Percentiles rank a stretch among this genome's conserved stretches.
phyloP scores from a whole-genome alignment of 2,888 invertebrate species.

The Drosophila peninsularis region DNA sequence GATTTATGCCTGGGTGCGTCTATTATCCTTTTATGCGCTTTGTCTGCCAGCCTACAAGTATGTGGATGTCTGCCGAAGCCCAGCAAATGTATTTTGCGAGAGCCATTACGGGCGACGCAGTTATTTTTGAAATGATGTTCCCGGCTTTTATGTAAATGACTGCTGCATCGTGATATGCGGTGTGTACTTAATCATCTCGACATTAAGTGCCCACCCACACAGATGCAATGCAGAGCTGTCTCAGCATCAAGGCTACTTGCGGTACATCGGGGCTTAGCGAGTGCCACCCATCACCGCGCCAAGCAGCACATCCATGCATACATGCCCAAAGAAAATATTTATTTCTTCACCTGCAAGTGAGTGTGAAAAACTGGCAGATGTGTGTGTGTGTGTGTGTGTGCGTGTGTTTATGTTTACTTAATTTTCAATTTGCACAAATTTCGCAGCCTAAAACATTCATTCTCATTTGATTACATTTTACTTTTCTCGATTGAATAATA shows the following conservation, averaged over 20 bases:
- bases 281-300: not conserved
- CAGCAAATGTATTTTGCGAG: slow-evolving; percentile 33
- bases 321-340: slow-evolving; percentile 4
- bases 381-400: not conserved
- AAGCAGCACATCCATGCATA: not conserved
- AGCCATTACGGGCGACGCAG: slow-evolving; percentile 36
- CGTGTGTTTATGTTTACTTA: slow-evolving; percentile 17
- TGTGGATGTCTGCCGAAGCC: slow-evolving; percentile 22
- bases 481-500: slow-evolving; percentile 1
- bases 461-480: slow-evolving; percentile 11
- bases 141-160: slow-evolving; percentile 65
- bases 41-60: slow-evolving; percentile 17
- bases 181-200: slow-evolving; percentile 70
- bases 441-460: not conserved
- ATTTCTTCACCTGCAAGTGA: slow-evolving; percentile 17
- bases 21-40: slow-evolving; percentile 47
- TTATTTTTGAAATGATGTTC: slow-evolving; percentile 50
- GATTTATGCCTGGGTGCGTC: slow-evolving; percentile 60
- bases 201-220: slow-evolving; percentile 58
- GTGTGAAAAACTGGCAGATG: slow-evolving; percentile 12
- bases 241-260: slow-evolving; percentile 33
- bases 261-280: slow-evolving; percentile 7
- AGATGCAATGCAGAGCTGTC: slow-evolving; percentile 45
- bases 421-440: slow-evolving; percentile 13
- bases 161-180: slow-evolving; percentile 58